These are phyloP conservation scores for Rhabdomys pumilio DNA, from an alignment of 2,797 vertebrate genomes.

Conservation along the genomic window DNA sequence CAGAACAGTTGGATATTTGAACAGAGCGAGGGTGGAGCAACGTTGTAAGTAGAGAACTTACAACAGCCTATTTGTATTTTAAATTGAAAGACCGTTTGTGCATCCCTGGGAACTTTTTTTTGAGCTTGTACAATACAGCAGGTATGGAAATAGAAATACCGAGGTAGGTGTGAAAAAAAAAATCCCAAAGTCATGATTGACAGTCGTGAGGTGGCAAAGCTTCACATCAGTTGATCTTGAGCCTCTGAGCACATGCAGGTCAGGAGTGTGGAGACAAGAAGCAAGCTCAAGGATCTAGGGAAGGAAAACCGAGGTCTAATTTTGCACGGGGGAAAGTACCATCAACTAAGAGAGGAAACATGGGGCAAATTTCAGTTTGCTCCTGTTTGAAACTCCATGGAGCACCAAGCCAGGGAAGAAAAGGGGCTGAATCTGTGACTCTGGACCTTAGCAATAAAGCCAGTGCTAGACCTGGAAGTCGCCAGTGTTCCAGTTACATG, in stretches of 20 bases:
- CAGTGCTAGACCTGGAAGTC: no score
- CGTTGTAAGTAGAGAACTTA: neutral
- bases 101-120: constrained; percentile 28
- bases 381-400: neutral
- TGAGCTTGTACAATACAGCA: neutral
- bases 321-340: neutral
- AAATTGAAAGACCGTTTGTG: constrained; percentile 50
- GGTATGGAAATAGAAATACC: neutral
- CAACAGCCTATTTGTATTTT: constrained; percentile 48
- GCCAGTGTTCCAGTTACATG: neutral
- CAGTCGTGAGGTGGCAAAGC: neutral
- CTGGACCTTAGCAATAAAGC: neutral
- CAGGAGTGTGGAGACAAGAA: neutral
- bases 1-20: constrained; percentile 44
- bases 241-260: neutral
- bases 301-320: neutral
- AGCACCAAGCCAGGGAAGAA: neutral
- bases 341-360: neutral
- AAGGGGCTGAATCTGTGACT: neutral
- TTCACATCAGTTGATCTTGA: neutral
- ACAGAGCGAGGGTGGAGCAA: neutral
- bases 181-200: constrained; percentile 4
- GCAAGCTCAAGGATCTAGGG: neutral
- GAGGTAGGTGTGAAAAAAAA: neutral
- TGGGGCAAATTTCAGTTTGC: neutral